phyloP scores from a whole-genome alignment of 2,888 invertebrate genomes.

The Philonicus albiceps region DNA sequence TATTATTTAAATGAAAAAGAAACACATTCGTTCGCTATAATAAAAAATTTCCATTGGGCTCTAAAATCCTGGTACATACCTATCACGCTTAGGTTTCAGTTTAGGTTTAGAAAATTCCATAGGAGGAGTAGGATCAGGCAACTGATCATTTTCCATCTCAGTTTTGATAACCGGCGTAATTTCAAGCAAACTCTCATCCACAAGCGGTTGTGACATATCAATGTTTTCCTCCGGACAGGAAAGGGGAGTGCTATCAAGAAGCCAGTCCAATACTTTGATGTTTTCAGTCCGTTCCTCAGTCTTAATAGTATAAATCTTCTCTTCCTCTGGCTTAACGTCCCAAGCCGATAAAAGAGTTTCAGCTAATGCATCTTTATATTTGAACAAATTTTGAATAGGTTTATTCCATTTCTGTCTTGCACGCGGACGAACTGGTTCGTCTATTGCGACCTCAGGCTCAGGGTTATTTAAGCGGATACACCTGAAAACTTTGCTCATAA shows the following conservation, averaged over 20 bases:
- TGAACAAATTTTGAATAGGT: constrained; percentile 49
- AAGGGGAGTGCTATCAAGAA: neutral
- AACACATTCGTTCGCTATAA: neutral
- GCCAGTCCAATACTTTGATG: neutral
- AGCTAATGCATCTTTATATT: constrained; percentile 54
- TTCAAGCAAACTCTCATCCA: too few species aligned
- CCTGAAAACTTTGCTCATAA: constrained; percentile 53
- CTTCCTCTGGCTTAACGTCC: constrained; percentile 52
- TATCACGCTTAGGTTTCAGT: neutral
- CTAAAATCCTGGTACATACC: neutral
- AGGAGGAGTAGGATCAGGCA: neutral
- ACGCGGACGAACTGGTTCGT: constrained; percentile 8
- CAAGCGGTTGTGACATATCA: neutral
- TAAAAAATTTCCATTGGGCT: too few species aligned
- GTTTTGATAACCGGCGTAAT: neutral
- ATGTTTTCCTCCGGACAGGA: neutral
- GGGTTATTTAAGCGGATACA: constrained; percentile 48
- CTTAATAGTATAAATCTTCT: constrained; percentile 25
- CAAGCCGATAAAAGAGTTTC: constrained; percentile 53
- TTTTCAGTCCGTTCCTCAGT: neutral
- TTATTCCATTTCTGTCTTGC: constrained; percentile 54
- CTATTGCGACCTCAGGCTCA: neutral
- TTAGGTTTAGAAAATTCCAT: neutral
- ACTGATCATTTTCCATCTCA: neutral
- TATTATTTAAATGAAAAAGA: neutral